Evolutionary conservation across 1,140 invertebrate genomes (phyloP), one percentile per base, ranked within the genome.

Genomic region (Sarcophaga peregrina): DNA sequence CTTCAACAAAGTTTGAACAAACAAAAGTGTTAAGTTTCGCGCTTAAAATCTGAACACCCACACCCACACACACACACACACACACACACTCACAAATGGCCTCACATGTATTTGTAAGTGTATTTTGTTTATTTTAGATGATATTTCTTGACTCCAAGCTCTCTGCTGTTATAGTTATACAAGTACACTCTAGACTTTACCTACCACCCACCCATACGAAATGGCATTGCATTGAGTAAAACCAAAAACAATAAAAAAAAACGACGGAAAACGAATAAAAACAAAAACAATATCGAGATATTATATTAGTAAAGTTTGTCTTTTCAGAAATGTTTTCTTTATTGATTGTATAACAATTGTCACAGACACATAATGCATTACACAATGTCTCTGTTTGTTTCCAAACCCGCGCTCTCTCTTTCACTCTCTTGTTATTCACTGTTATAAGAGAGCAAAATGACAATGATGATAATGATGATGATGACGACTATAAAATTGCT

Each of bases 21-120:
- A 78, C 47, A 78, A 83, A 81, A 83, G 83, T 83, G 83, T 83
- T 81, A 62, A 81, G 73, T 83, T 83, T 83, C 83, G 83, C 62
- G 80, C 48, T 50, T 76, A 48, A 5, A 48, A 50, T 76, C 11
- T 76, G 7, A 15, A 62, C 25, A 15, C 58, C 5, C 58, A 62
- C 58, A 13, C 17, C 17, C n/a, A 2, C 10, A 37, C 4, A 1
- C 25, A 37, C 1, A 37, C 25, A 37, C 25, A n/a, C n/a, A n/a
- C 4, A 37, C 1, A 37, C 4, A 37, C 25, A 37, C 25, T 4
- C 25, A 37, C 25, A 37, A 37, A 37, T 37, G 25, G 25, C 25
- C 25, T 37, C 4, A 37, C 25, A 37, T 37, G 25, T 37, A 37
- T 37, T 37, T 37, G 25, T 37, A 37, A 37, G 25, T n/a, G 20